Conservation (phyloP, 2,113 vertebrate species). For the Pogonocichla stellata region DNA sequence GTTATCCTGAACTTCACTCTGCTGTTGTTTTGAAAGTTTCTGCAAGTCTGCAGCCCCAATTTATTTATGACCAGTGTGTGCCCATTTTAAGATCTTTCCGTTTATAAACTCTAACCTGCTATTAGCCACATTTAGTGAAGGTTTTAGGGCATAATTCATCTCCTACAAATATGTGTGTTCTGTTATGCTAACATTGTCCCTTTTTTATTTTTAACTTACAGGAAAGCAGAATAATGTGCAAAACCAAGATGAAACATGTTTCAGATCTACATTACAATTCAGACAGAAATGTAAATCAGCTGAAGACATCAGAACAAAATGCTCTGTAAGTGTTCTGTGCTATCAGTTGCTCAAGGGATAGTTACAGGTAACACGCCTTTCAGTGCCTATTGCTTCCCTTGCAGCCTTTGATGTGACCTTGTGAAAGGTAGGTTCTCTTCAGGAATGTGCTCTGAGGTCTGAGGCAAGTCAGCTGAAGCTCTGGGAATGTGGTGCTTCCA, state of each 20-base stretch:
- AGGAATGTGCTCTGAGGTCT: background rate
- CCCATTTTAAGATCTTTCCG: background rate
- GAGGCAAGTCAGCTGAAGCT: background rate
- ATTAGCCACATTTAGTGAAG: conserved; percentile 21
- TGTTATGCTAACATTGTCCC: background rate
- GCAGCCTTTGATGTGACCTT: background rate
- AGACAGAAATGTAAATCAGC: conserved; percentile 18
- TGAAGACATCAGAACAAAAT: conserved; percentile 19
- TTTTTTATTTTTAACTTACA: conserved; percentile 25
- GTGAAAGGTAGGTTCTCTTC: background rate
- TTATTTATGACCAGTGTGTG: conserved; percentile 3
- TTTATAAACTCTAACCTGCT: conserved; percentile 46
- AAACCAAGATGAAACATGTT: conserved; percentile 15
- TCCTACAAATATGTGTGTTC: background rate
- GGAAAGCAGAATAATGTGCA: background rate
- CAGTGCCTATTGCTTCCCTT: background rate
- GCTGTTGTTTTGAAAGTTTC: conserved; percentile 15
- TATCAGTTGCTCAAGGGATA: background rate
- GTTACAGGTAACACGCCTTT: background rate
- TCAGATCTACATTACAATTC: background rate
- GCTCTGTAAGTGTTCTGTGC: background rate
- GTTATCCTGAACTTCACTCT: conserved; percentile 1
- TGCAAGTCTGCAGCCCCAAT: background rate
- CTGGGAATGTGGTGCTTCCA: background rate
- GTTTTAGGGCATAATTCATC: background rate